phyloP scores from a whole-genome alignment of 2,113 vertebrate genomes.

The human region DNA sequence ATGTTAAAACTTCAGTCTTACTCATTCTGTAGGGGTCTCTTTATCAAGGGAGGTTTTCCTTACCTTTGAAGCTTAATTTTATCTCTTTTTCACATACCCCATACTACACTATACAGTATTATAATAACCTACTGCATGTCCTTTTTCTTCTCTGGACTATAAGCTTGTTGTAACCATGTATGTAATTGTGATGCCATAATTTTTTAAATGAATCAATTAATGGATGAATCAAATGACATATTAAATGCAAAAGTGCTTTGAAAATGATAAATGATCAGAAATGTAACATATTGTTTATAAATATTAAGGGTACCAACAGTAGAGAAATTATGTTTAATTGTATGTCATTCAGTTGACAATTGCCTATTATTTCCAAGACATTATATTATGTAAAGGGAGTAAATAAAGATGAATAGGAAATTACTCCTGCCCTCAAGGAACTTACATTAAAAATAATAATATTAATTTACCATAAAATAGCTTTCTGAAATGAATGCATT shows the following conservation, averaged over 20 bases:
- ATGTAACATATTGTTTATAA: not conserved
- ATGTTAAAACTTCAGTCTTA: not conserved
- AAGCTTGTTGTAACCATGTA: not conserved
- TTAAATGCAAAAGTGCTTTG: not conserved
- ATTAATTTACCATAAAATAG: not conserved
- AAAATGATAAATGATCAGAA: not conserved
- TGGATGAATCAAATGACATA: not conserved
- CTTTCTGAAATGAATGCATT: not conserved
- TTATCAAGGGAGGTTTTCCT: not conserved
- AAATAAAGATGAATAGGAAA: not conserved
- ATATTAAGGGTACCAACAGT: not conserved
- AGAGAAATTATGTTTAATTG: not conserved
- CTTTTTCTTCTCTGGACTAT: not conserved
- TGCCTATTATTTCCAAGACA: not conserved
- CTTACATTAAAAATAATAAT: slow-evolving; percentile 24
- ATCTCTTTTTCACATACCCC: not conserved
- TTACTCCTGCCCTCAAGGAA: not conserved
- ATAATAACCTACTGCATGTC: not conserved
- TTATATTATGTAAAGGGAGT: not conserved
- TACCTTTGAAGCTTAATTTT: not conserved
- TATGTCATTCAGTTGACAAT: not conserved
- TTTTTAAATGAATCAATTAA: not conserved
- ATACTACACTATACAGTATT: not conserved
- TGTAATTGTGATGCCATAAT: not conserved
- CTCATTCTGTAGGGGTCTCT: not conserved